phyloP scores from a whole-genome alignment of 64 coral and sea anemone genomes.

The Acropora tenuis region DNA sequence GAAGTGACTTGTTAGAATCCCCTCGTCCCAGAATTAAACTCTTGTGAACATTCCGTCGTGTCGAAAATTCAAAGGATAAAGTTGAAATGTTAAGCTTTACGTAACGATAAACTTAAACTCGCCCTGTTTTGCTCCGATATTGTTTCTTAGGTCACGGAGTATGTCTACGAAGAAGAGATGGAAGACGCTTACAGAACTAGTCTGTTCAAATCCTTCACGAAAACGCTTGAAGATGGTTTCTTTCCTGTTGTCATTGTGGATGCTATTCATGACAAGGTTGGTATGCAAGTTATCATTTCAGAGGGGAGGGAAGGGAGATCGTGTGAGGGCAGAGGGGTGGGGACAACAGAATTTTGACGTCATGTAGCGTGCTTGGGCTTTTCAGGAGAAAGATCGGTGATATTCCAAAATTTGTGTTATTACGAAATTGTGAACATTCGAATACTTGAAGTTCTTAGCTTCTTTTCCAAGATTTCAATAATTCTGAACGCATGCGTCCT shows the following conservation, averaged over 20 bases:
- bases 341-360: not conserved
- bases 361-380: no score
- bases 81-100: not conserved
- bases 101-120: not conserved
- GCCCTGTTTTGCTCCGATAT: not conserved
- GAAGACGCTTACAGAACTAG: slow-evolving; percentile 87
- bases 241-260: slow-evolving; percentile 97
- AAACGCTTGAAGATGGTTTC: slow-evolving; percentile 95
- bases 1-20: no score
- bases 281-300: not conserved
- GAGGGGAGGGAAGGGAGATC: not conserved
- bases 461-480: no score
- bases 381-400: no score
- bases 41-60: no score
- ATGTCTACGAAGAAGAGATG: slow-evolving; percentile 95
- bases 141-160: slow-evolving; percentile 81
- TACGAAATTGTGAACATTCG: no score
- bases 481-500: no score
- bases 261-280: slow-evolving; percentile 93
- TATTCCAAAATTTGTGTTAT: no score
- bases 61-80: no score
- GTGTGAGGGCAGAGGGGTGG: no score
- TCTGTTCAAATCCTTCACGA: slow-evolving; percentile 92
- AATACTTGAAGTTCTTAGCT: no score
- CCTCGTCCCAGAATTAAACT: no score